These are phyloP conservation scores for Cyclophora punctaria DNA, from an alignment of 2,888 invertebrate species.

Conservation along the genomic window DNA sequence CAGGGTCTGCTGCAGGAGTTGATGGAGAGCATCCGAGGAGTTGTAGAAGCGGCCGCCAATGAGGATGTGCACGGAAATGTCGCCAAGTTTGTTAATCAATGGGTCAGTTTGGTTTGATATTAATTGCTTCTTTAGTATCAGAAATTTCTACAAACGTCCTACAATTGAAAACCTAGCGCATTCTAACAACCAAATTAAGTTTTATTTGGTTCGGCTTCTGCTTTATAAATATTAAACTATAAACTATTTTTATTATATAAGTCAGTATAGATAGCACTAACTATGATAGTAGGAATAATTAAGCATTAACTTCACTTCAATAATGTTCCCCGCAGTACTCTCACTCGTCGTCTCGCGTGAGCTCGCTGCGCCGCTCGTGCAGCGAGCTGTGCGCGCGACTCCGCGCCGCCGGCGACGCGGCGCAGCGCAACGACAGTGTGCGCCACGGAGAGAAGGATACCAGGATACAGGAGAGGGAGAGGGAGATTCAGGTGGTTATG, in stretches of 20 bases:
- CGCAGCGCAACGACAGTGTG: conserved; percentile 1
- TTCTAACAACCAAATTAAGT: no score
- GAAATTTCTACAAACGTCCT: conserved; percentile 20
- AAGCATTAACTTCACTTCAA: no score
- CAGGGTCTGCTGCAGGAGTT: conserved; percentile 10
- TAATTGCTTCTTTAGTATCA: no score
- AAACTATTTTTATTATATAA: no score
- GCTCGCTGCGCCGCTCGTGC: conserved; percentile 24
- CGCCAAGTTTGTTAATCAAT: conserved; percentile 28
- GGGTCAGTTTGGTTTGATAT: conserved; percentile 31
- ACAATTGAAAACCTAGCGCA: conserved; percentile 25
- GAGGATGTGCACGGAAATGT: conserved; percentile 25
- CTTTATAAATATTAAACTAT: no score
- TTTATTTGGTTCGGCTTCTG: no score
- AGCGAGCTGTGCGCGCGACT: conserved; percentile 1
- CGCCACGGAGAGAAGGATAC: conserved; percentile 1
- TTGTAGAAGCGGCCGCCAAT: conserved; percentile 10
- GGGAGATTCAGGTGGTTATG: no score
- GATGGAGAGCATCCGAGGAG: conserved; percentile 7
- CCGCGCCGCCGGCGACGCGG: not conserved
- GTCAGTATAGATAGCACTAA: no score
- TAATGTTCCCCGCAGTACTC: no score
- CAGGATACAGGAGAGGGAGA: not conserved
- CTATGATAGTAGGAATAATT: no score
- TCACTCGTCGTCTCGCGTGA: conserved; percentile 24